Evolutionary conservation across 2,888 invertebrate genomes (phyloP).

Genomic region (Phasia obesa): DNA sequence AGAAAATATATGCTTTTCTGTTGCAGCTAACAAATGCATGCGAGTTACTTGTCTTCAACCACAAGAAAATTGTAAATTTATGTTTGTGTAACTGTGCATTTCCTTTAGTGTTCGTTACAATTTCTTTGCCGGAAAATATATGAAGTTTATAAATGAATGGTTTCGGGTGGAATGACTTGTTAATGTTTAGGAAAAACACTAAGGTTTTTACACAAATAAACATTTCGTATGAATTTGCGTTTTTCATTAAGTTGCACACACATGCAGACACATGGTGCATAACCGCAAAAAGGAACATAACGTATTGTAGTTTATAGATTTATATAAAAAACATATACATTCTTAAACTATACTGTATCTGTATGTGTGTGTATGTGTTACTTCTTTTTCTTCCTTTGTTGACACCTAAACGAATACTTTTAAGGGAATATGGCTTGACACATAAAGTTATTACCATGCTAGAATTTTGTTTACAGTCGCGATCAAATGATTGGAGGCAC

Average conservation of each 20-base stretch:
- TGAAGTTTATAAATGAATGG: conserved; percentile 54
- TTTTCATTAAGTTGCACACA: conserved; percentile 15
- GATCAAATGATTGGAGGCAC: too few relatives aligned
- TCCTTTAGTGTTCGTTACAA: background rate
- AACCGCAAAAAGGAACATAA: conserved; percentile 59
- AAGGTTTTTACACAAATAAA: conserved; percentile 5
- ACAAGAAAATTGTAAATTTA: background rate
- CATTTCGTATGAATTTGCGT: background rate
- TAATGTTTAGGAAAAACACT: conserved; percentile 39
- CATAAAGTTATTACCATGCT: too few relatives aligned
- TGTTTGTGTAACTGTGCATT: background rate
- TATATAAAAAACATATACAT: too few relatives aligned
- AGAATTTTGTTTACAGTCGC: too few relatives aligned
- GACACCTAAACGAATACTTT: too few relatives aligned
- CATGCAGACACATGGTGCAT: conserved; percentile 25
- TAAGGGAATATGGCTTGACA: too few relatives aligned
- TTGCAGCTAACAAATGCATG: background rate
- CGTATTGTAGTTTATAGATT: conserved; percentile 55
- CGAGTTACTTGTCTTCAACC: background rate
- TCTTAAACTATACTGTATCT: too few relatives aligned
- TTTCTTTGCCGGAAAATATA: conserved; percentile 43
- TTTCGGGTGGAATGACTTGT: conserved; percentile 25
- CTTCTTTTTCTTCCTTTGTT: too few relatives aligned
- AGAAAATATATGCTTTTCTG: background rate
- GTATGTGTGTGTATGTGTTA: too few relatives aligned